Conservation (phyloP, 2,113 vertebrate genomes). For the Pachyramphus minor region DNA sequence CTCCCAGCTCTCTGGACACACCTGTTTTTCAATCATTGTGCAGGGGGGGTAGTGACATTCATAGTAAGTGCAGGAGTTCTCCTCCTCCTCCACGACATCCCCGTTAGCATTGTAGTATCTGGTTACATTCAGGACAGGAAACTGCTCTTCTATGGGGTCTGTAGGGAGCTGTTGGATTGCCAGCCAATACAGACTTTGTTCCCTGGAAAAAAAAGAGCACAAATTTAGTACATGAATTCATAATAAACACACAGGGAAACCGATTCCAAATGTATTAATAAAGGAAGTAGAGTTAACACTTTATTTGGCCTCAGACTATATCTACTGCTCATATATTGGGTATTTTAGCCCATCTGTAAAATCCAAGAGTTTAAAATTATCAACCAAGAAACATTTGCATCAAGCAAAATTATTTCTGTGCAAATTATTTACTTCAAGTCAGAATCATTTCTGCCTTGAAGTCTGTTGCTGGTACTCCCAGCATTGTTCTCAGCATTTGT, state of each 20-base stretch:
- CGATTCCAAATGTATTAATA: not conserved
- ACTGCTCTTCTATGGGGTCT: slow-evolving; percentile 96
- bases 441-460: not conserved
- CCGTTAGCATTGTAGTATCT: slow-evolving; percentile 98
- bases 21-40: slow-evolving; percentile 96
- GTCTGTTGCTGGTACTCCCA: not conserved
- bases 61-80: slow-evolving; percentile 96
- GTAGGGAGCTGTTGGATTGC: slow-evolving; percentile 98
- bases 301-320: not conserved
- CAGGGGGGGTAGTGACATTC: slow-evolving; percentile 99
- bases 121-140: slow-evolving; percentile 91
- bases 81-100: slow-evolving; percentile 95
- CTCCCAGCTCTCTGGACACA: slow-evolving; percentile 50
- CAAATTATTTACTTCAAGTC: not conserved
- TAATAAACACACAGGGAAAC: not conserved
- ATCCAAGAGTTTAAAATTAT: not conserved
- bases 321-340: not conserved
- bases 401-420: not conserved
- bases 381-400: not conserved
- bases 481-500: not conserved
- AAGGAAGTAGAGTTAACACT: not conserved
- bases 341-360: not conserved
- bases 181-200: slow-evolving; percentile 98
- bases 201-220: slow-evolving; percentile 69
- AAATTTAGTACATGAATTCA: not conserved